A percentile compares a stretch with the other conserved stretches of the same genome.
These are phyloP conservation scores for Sterrhoptilus dennistouni DNA, from an alignment of 2,113 vertebrate genomes.

Conservation along the genomic window DNA sequence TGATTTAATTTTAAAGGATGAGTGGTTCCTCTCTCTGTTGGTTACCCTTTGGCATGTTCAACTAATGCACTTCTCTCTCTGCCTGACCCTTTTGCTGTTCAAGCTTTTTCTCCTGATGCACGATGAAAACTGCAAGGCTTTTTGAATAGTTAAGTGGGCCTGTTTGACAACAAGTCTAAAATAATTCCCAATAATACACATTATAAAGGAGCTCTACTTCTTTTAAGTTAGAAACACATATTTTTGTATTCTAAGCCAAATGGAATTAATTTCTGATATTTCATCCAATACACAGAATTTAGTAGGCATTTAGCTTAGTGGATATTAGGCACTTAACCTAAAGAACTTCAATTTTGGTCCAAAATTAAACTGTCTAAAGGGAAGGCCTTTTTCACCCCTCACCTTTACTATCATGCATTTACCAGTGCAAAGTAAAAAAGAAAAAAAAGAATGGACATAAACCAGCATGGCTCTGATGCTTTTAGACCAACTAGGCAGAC, in stretches of 20 bases:
- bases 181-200: neutral
- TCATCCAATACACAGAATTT: neutral
- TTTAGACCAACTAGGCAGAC: neutral
- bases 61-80: neutral
- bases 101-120: neutral
- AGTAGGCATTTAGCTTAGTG: neutral
- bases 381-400: neutral
- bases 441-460: neutral
- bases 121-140: slow-evolving; percentile 30
- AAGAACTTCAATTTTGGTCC: neutral
- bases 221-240: neutral
- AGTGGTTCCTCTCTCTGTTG: slow-evolving; percentile 10
- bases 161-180: slow-evolving; percentile 16
- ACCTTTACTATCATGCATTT: rapidly evolving
- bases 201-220: neutral
- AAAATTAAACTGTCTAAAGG: neutral
- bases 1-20: slow-evolving; percentile 4
- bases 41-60: neutral
- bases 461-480: neutral
- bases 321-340: neutral
- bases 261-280: neutral
- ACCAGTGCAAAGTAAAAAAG: neutral
- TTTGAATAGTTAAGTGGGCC: neutral
- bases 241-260: neutral
- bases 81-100: neutral